A percentile compares a stretch with the other conserved stretches of the same genome.
These are phyloP conservation scores for Sternarchorhynchus goeldii DNA, from an alignment of 2,797 vertebrate genomes.

Conservation along the genomic window DNA sequence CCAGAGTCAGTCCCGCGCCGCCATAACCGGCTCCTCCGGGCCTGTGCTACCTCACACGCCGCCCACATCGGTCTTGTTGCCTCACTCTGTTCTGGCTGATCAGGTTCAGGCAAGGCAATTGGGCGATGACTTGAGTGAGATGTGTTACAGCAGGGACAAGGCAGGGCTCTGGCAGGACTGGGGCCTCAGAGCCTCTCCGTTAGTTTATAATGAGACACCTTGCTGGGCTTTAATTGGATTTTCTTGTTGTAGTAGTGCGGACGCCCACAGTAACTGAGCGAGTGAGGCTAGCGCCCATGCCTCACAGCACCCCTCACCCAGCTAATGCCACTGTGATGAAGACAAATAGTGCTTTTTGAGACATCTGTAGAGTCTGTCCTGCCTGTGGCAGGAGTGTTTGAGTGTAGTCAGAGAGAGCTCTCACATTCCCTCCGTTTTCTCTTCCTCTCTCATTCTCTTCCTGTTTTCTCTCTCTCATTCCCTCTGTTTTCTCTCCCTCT, in stretches of 20 bases:
- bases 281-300: background rate
- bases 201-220: background rate
- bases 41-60: too few relatives aligned
- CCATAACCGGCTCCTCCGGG: too few relatives aligned
- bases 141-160: too few relatives aligned
- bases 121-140: too few relatives aligned
- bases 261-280: background rate
- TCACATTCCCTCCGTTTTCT: constrained; percentile 11
- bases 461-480: background rate
- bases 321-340: constrained; percentile 19
- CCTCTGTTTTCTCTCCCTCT: background rate
- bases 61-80: too few relatives aligned
- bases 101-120: too few relatives aligned
- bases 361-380: constrained; percentile 35
- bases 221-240: constrained; percentile 2
- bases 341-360: constrained; percentile 43
- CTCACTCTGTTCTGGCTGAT: too few relatives aligned
- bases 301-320: constrained; percentile 9
- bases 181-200: background rate
- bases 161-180: too few relatives aligned
- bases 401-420: constrained; percentile 2
- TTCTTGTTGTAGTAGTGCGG: background rate
- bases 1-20: too few relatives aligned
- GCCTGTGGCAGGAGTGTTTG: constrained; percentile 27
- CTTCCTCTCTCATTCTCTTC: constrained; percentile 31